phyloP scores from a whole-genome alignment of 2,888 invertebrate genomes.

The Patella depressa region DNA sequence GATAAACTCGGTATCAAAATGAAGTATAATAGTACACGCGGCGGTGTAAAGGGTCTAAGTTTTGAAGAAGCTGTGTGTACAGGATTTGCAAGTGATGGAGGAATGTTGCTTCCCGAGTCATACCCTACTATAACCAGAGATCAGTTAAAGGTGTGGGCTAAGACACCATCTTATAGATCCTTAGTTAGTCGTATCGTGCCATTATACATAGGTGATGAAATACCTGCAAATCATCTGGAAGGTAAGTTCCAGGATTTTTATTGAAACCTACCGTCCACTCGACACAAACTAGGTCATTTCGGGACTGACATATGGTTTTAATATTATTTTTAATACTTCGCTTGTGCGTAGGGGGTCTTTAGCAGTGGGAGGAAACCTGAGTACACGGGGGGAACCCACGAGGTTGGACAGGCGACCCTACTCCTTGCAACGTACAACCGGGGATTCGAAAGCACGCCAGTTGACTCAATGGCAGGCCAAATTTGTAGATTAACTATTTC shows the following conservation, averaged over 20 bases:
- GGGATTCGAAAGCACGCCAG: too few relatives aligned
- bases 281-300: too few relatives aligned
- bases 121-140: constrained; percentile 61
- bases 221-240: constrained; percentile 63
- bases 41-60: constrained; percentile 51
- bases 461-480: too few relatives aligned
- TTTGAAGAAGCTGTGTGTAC: constrained; percentile 67
- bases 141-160: constrained; percentile 64
- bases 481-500: too few relatives aligned
- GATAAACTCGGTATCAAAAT: constrained; percentile 32
- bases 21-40: constrained; percentile 70
- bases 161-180: constrained; percentile 63
- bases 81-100: constrained; percentile 72
- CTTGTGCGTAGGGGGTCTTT: too few relatives aligned
- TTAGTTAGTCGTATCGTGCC: constrained; percentile 68
- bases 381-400: too few relatives aligned
- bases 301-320: too few relatives aligned
- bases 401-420: too few relatives aligned
- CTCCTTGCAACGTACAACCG: too few relatives aligned
- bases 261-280: too few relatives aligned
- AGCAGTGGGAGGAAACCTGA: too few relatives aligned
- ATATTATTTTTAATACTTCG: too few relatives aligned
- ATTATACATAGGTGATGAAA: constrained; percentile 70
- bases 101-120: constrained; percentile 70
- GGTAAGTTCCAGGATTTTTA: constrained; percentile 40